Evolutionary conservation across 1,140 invertebrate species (phyloP), one percentile per base, ranked within the genome.

Genomic region (Habropoda laboriosa): DNA sequence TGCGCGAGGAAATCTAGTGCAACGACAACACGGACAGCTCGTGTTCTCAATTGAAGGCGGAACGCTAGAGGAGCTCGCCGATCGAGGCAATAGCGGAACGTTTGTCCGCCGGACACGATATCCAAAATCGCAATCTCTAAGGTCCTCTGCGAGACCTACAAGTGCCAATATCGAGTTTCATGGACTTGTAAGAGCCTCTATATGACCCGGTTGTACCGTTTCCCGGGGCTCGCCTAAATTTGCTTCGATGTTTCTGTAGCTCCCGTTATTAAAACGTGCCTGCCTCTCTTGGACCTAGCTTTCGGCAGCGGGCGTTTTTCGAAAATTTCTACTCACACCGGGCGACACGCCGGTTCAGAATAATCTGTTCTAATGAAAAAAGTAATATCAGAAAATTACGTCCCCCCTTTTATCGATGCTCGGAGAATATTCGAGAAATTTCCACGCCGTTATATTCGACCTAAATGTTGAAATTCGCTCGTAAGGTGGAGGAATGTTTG

Each of bases 71-170:
- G 24, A 38, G n/a, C 1, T 49, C 7, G 51, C 42, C 57, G 73
- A 67, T 51, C 27, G 47, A 24, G 55, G 53, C 67, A 58, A 80
- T 76, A 38, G 30, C 60, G 60, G 6, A 64, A 51, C 80, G 57
- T 68, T 63, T 49, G 53, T 71, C 38, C 53, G 38, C 8, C 45
- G 38, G 47, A 79, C 68, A 73, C 30, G 78, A 75, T 86, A 82
- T 79, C 49, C 71, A 68, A 79, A 86, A 82, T 79, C 75, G 79
- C 72, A 85, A 85, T 86, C 81, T 86, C 75, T 82, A 51, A 40
- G 53, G 51, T 49, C 27, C 74, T 71, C 27, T 21, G 66, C 73
- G 57, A 72, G 68, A 75, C 24, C 60, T 75, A 73, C 79, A 67
- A 83, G 64, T 64, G 57, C 78, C 83, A 83, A 81, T 83, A 79